phyloP scores from a whole-genome alignment of 2,888 invertebrate genomes.

The Eupithecia tripunctaria region DNA sequence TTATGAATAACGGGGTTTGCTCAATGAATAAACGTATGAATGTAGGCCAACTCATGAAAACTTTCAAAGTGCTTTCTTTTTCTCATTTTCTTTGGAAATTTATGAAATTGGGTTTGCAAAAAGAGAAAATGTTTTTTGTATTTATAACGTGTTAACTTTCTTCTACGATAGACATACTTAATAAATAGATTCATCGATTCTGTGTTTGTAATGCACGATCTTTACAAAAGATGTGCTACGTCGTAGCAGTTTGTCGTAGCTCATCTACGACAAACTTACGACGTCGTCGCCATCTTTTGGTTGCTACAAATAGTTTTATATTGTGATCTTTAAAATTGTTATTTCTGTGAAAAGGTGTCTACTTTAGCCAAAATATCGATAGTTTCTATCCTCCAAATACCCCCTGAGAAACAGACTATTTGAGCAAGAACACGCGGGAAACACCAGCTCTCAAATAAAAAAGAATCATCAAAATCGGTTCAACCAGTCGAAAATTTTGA shows the following conservation, averaged over 20 bases:
- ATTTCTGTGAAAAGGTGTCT: too few species aligned
- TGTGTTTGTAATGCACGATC: background rate
- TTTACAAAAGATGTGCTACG: background rate
- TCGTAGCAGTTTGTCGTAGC: conserved; percentile 1
- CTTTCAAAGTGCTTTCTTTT: conserved; percentile 1
- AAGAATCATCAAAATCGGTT: too few species aligned
- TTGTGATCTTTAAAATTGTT: too few species aligned
- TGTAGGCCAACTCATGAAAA: background rate
- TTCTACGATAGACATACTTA: background rate
- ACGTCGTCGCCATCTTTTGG: too few species aligned
- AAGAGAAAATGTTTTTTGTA: background rate
- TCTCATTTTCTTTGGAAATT: conserved; percentile 30
- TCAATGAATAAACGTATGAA: conserved; percentile 1
- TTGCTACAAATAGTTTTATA: too few species aligned
- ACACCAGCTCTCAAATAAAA: too few species aligned
- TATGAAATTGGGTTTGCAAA: conserved; percentile 6
- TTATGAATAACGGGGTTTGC: background rate
- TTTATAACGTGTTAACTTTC: background rate
- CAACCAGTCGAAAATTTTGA: too few species aligned
- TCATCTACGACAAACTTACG: too few species aligned
- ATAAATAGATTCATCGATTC: background rate
- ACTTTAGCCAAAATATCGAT: too few species aligned
- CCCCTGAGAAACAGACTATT: too few species aligned
- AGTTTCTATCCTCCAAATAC: too few species aligned
- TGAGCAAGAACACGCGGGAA: too few species aligned